Conservation (phyloP, 2,113 vertebrate species). For the Zootoca vivipara region DNA sequence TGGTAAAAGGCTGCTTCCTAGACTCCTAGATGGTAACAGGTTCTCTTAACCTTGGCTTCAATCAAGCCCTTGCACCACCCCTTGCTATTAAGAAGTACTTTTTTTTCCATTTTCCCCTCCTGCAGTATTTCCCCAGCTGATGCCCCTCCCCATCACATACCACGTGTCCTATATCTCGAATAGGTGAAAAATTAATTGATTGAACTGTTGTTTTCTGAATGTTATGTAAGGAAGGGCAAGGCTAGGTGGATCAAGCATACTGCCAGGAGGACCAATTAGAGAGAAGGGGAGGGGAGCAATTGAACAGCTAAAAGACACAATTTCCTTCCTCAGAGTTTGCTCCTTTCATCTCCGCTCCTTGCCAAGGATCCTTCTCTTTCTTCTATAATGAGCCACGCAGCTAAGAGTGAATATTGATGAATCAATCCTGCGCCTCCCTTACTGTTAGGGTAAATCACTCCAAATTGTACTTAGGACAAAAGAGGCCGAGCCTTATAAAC, state of each 20-base stretch:
- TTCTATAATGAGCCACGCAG: not conserved
- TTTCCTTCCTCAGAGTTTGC: not conserved
- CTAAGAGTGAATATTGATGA: not conserved
- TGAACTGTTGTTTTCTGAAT: not conserved
- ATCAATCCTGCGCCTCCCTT: not conserved
- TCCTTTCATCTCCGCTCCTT: not conserved
- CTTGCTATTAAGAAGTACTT: too few species aligned
- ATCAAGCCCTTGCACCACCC: too few species aligned
- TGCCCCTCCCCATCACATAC: too few species aligned
- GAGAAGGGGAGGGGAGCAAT: not conserved
- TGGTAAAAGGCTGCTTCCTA: too few species aligned
- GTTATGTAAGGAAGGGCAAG: not conserved
- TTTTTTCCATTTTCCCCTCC: too few species aligned
- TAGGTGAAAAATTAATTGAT: too few species aligned
- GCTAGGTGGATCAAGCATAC: not conserved
- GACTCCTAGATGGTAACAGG: too few species aligned
- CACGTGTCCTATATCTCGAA: too few species aligned
- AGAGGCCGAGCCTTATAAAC: not conserved
- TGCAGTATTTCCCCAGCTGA: too few species aligned
- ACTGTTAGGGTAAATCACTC: not conserved
- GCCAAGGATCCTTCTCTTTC: not conserved
- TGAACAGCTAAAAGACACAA: not conserved
- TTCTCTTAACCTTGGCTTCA: too few species aligned
- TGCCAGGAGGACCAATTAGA: slow-evolving; percentile 4
- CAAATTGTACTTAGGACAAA: not conserved